Evolutionary conservation across 2,113 vertebrate species (phyloP).

Genomic region (Tragelaphus strepsiceros): DNA sequence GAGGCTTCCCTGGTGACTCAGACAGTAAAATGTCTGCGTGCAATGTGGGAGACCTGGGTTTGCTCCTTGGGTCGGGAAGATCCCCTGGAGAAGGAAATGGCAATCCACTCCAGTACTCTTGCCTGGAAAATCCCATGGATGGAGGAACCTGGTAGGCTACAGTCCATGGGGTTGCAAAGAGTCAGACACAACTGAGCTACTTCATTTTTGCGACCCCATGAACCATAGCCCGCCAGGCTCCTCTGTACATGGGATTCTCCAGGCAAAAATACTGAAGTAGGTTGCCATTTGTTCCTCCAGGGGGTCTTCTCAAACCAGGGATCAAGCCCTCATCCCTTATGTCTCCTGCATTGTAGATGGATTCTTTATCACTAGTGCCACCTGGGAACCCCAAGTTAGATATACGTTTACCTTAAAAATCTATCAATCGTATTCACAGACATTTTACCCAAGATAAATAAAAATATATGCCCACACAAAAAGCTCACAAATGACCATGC

Average conservation of each 20-base stretch:
- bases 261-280: not conserved
- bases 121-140: not conserved
- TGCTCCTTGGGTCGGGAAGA: accelerated
- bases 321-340: not conserved
- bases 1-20: not conserved
- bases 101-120: not conserved
- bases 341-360: not conserved
- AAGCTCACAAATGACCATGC: not conserved
- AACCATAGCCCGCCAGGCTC: not conserved
- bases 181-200: not conserved
- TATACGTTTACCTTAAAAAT: not conserved
- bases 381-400: not conserved
- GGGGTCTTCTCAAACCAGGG: not conserved
- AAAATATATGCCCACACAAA: not conserved
- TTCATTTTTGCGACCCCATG: not conserved
- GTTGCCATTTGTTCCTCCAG: not conserved
- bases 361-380: not conserved
- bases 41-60: not conserved
- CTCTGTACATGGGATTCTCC: not conserved
- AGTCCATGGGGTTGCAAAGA: not conserved
- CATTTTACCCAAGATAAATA: not conserved
- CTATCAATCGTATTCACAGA: not conserved
- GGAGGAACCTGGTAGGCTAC: not conserved
- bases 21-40: not conserved
- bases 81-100: not conserved